Evolutionary conservation across 1,140 invertebrate species (phyloP).

Genomic region (Ctenoplectra terminalis): DNA sequence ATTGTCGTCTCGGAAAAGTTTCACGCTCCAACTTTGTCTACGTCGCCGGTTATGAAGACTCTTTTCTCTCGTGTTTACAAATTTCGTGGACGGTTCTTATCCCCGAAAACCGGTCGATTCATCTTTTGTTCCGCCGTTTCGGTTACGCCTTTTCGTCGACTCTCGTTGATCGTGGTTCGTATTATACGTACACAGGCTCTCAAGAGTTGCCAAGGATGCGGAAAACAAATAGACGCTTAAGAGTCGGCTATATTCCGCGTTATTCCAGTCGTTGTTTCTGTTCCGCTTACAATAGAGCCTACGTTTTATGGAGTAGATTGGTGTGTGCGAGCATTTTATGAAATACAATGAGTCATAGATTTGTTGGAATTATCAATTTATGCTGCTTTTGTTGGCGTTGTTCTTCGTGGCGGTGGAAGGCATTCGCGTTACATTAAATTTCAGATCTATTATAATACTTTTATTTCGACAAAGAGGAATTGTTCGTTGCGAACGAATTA

Average conservation of each 20-base stretch:
- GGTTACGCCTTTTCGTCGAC: not conserved
- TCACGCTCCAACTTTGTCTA: not conserved
- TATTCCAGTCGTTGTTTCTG: not conserved
- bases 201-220: constrained; percentile 7
- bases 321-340: not conserved
- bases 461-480: not conserved
- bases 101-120: no score
- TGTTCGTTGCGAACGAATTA: not conserved
- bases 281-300: not conserved
- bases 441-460: not conserved
- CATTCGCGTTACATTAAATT: not conserved
- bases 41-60: not conserved
- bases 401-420: not conserved
- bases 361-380: constrained; percentile 3
- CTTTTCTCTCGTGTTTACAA: not conserved
- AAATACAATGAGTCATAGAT: constrained; percentile 14
- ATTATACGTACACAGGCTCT: not conserved
- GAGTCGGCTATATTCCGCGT: not conserved
- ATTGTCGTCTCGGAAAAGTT: not conserved
- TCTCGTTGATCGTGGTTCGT: not conserved
- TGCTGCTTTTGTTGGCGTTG: not conserved
- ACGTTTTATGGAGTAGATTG: not conserved
- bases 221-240: constrained; percentile 24
- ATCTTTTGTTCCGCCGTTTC: not conserved
- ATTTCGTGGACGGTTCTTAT: no score